Percentiles rank a stretch among this genome's conserved stretches.
Evolutionary conservation across 2,113 vertebrate species (phyloP).

Genomic region (Pluvianellus socialis): DNA sequence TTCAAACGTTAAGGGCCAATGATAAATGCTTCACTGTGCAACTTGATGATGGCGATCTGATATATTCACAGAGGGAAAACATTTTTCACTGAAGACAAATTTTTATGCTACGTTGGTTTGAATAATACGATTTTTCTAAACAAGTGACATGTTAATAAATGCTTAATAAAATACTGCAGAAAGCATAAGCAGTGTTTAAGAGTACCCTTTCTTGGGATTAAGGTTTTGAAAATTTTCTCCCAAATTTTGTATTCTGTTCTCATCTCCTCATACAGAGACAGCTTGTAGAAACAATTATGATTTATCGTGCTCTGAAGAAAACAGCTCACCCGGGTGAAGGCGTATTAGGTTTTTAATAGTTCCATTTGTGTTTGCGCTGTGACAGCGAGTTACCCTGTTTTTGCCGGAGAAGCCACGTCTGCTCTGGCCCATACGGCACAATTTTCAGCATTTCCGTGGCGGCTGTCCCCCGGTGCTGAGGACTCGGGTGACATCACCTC

Average conservation of each 20-base stretch:
- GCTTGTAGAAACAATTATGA: not conserved
- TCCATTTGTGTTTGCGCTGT: not conserved
- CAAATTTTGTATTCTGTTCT: not conserved
- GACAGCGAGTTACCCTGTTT: not conserved
- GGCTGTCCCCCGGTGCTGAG: not conserved
- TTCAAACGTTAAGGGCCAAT: not conserved
- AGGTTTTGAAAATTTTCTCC: not conserved
- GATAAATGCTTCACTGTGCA: not conserved
- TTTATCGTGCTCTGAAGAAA: not conserved
- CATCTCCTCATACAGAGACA: not conserved
- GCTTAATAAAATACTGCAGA: not conserved
- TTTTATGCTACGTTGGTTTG: not conserved
- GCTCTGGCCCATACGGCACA: not conserved
- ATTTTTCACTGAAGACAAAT: not conserved
- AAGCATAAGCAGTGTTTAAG: not conserved
- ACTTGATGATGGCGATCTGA: not conserved
- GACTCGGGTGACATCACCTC: accelerated
- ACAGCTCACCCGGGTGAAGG: not conserved
- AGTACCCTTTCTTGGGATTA: not conserved
- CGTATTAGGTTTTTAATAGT: not conserved
- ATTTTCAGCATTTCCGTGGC: not conserved
- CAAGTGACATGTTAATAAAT: not conserved
- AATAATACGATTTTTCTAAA: not conserved
- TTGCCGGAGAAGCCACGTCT: not conserved
- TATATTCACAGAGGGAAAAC: not conserved